Evolutionary conservation across 2,888 invertebrate species (phyloP).

Genomic region (Cephus pygmeus): DNA sequence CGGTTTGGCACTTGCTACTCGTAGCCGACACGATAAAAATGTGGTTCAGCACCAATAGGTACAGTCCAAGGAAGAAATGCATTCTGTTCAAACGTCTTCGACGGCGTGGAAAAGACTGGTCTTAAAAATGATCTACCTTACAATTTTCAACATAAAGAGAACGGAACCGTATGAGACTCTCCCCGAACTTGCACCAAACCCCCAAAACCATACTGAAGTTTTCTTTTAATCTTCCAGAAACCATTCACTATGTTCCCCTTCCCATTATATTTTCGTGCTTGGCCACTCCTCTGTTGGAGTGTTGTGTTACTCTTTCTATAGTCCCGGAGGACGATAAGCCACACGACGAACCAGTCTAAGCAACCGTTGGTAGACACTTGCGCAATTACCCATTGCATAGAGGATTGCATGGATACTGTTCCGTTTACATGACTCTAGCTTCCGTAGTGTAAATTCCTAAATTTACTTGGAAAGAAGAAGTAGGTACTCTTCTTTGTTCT

Average conservation of each 20-base stretch:
- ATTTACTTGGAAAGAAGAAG: too few species aligned
- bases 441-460: too few species aligned
- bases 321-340: neutral
- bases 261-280: neutral
- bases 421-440: too few species aligned
- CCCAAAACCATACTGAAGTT: neutral
- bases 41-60: neutral
- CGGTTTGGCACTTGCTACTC: neutral
- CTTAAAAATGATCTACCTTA: neutral
- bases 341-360: neutral
- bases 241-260: neutral
- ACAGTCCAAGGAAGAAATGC: neutral
- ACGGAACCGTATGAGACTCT: neutral
- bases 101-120: neutral
- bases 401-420: too few species aligned
- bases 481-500: neutral
- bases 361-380: neutral
- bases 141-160: neutral
- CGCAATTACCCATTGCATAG: neutral
- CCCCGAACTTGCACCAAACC: neutral
- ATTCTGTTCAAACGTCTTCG: neutral
- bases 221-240: neutral
- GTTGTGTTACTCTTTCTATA: neutral
- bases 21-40: neutral
- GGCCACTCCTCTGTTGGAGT: neutral